Conservation (phyloP, 2,888 invertebrate species). For the Liposcelis brunnea region DNA sequence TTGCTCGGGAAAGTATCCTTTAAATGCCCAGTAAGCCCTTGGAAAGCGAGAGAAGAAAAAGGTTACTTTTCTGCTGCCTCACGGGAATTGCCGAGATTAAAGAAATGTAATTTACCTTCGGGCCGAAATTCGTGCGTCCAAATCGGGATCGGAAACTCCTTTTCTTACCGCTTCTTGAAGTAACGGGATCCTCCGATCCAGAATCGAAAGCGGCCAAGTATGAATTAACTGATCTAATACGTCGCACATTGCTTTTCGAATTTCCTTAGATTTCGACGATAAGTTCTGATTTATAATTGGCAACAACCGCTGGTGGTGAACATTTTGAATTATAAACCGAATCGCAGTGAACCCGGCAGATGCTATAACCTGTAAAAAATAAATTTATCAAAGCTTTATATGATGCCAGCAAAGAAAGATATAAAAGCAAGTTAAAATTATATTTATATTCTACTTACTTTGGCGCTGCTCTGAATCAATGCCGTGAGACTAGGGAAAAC, state of each 20-base stretch:
- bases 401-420: too few relatives aligned
- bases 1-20: slow-evolving; percentile 80
- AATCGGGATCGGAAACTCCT: slow-evolving; percentile 87
- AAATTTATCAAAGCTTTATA: slow-evolving; percentile 10
- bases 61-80: too few relatives aligned
- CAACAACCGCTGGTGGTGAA: slow-evolving; percentile 61
- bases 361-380: slow-evolving; percentile 53
- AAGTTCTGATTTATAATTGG: slow-evolving; percentile 61
- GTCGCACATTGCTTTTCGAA: slow-evolving; percentile 62
- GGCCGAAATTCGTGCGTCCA: slow-evolving; percentile 64
- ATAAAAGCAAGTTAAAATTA: background rate
- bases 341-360: slow-evolving; percentile 74
- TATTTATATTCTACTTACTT: slow-evolving; percentile 36
- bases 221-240: slow-evolving; percentile 67
- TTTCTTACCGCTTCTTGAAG: slow-evolving; percentile 70
- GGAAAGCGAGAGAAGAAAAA: background rate
- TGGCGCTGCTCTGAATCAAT: slow-evolving; percentile 88
- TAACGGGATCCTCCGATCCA: slow-evolving; percentile 63
- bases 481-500: slow-evolving; percentile 70
- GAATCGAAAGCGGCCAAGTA: slow-evolving; percentile 65
- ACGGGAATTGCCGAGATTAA: too few relatives aligned
- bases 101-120: slow-evolving; percentile 43
- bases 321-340: slow-evolving; percentile 71
- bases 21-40: slow-evolving; percentile 54
- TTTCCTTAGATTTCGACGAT: slow-evolving; percentile 81